Conservation (phyloP, 2,888 invertebrate species). For the Ceriagrion tenellum region DNA sequence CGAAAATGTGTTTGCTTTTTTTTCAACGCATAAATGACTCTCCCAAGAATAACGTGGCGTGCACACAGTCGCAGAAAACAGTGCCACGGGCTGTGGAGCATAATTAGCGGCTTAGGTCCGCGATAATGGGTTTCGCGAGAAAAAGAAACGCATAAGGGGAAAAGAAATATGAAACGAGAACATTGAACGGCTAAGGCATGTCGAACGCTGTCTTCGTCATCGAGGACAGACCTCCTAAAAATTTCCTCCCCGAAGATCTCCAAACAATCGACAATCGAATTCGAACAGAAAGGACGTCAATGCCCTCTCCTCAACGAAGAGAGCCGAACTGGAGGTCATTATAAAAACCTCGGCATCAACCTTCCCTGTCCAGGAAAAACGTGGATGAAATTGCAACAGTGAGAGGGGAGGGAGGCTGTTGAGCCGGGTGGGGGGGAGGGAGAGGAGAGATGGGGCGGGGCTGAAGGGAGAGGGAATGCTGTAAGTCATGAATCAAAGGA, state of each 20-base stretch:
- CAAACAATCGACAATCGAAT: conserved; percentile 1
- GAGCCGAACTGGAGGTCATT: neutral
- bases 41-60: conserved; percentile 17
- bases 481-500: conserved; percentile 26
- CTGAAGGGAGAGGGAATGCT: neutral
- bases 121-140: neutral
- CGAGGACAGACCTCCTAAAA: too few species aligned
- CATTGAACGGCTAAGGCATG: neutral
- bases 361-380: conserved; percentile 29
- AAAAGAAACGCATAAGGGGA: neutral
- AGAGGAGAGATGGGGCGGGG: neutral
- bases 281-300: neutral
- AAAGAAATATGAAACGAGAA: neutral
- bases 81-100: neutral
- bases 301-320: neutral
- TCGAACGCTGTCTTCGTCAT: neutral
- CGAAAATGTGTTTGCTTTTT: neutral
- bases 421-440: neutral
- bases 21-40: neutral
- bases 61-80: neutral
- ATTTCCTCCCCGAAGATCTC: neutral
- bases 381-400: conserved; percentile 18
- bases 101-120: neutral
- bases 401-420: neutral
- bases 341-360: conserved; percentile 6